Conservation (phyloP, 2,888 invertebrate genomes). For the Podabrus alpinus region DNA sequence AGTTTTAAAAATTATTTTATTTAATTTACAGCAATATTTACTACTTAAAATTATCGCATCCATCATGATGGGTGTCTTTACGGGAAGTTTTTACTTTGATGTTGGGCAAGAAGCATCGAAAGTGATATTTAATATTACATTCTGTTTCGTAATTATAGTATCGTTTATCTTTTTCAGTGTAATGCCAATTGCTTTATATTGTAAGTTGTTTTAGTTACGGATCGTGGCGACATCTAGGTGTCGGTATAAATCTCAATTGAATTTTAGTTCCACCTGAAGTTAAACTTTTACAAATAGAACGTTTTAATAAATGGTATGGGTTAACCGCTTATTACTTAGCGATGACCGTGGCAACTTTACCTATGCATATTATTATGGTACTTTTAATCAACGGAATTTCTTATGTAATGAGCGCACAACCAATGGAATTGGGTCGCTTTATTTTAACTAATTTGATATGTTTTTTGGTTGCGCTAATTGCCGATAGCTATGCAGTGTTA, state of each 20-base stretch:
- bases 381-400: constrained; percentile 71
- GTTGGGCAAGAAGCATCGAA: constrained; percentile 83
- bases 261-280: constrained; percentile 79
- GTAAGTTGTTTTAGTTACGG: constrained; percentile 59
- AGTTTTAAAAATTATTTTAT: constrained; percentile 11
- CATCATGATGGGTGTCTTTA: constrained; percentile 68
- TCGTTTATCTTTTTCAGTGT: constrained; percentile 81
- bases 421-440: constrained; percentile 69
- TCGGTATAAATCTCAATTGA: neutral
- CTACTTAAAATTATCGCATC: constrained; percentile 71
- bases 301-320: constrained; percentile 85
- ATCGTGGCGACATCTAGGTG: no score
- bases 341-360: constrained; percentile 70
- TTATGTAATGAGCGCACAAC: constrained; percentile 77
- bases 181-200: constrained; percentile 79
- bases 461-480: constrained; percentile 72
- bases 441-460: constrained; percentile 72
- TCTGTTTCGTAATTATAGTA: constrained; percentile 78
- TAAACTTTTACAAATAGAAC: constrained; percentile 75
- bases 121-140: constrained; percentile 82
- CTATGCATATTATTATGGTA: constrained; percentile 71
- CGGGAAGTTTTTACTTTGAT: constrained; percentile 71
- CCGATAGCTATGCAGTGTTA: constrained; percentile 77
- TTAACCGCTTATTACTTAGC: constrained; percentile 80
- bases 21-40: constrained; percentile 66